phyloP scores from a whole-genome alignment of 2,113 vertebrate species.

The Salvelinus sp. region DNA sequence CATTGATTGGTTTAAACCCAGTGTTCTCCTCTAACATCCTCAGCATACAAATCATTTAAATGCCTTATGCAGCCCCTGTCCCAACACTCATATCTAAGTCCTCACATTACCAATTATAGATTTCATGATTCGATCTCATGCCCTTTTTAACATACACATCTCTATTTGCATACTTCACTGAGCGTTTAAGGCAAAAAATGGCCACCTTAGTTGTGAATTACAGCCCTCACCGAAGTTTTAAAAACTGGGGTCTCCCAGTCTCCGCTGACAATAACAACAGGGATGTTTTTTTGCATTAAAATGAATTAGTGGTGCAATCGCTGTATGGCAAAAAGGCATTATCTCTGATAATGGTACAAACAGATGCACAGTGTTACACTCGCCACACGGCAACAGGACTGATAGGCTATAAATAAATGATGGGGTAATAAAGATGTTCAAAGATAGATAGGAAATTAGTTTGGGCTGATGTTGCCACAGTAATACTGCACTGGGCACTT shows the following conservation, averaged over 20 bases:
- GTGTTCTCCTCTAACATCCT: conserved; percentile 4
- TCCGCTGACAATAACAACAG: background rate
- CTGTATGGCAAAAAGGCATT: background rate
- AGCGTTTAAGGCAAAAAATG: background rate
- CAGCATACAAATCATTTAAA: conserved; percentile 18
- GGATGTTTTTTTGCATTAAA: background rate
- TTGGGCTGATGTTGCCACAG: background rate
- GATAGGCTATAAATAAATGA: background rate
- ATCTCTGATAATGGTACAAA: background rate
- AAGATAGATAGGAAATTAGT: background rate
- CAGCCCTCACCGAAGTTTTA: background rate
- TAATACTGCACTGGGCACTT: background rate
- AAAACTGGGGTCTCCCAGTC: background rate
- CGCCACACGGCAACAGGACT: background rate
- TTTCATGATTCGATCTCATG: background rate
- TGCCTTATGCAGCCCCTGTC: background rate
- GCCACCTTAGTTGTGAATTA: background rate
- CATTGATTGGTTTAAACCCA: background rate
- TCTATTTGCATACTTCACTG: conserved; percentile 5
- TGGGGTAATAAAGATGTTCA: background rate
- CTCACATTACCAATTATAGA: conserved; percentile 34
- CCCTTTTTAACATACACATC: conserved; percentile 7
- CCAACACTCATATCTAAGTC: conserved; percentile 9
- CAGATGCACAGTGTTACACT: background rate
- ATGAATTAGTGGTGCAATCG: background rate